Conservation (phyloP, 2,113 vertebrate species). For the Heterocephalus glaber region DNA sequence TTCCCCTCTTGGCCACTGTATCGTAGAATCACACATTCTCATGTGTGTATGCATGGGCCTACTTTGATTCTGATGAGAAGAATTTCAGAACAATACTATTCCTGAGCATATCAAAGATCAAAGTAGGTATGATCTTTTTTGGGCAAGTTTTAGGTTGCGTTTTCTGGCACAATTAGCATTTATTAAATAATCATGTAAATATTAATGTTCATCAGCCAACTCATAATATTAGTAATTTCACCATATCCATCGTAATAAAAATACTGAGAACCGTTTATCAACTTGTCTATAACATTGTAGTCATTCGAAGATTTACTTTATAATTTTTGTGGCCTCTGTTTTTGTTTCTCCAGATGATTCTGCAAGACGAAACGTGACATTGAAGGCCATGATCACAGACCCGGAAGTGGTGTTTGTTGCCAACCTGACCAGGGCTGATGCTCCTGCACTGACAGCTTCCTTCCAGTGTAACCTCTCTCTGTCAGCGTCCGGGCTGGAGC, state of each 20-base stretch:
- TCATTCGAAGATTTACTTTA: neutral
- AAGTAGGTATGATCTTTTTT: neutral
- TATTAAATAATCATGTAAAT: constrained; percentile 3
- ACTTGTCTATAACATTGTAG: neutral
- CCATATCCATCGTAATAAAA: neutral
- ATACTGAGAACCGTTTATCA: neutral
- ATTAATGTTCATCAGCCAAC: neutral
- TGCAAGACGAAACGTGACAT: constrained; percentile 77
- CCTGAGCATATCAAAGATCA: neutral
- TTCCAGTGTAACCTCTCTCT: constrained; percentile 93
- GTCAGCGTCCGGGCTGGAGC: constrained; percentile 80
- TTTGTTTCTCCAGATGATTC: constrained; percentile 78
- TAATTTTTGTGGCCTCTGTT: neutral
- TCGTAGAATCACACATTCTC: neutral
- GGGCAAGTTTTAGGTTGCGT: neutral
- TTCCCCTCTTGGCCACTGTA: neutral
- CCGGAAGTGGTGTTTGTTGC: constrained; percentile 98
- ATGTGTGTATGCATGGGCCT: fast-evolving
- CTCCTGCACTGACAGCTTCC: constrained; percentile 92
- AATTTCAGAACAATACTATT: neutral
- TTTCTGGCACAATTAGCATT: neutral
- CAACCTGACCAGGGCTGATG: constrained; percentile 91
- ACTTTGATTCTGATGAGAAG: neutral
- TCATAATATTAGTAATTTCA: neutral
- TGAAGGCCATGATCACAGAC: constrained; percentile 91